phyloP scores from a whole-genome alignment of 2,113 vertebrate species.

The Anolis carolinensis region DNA sequence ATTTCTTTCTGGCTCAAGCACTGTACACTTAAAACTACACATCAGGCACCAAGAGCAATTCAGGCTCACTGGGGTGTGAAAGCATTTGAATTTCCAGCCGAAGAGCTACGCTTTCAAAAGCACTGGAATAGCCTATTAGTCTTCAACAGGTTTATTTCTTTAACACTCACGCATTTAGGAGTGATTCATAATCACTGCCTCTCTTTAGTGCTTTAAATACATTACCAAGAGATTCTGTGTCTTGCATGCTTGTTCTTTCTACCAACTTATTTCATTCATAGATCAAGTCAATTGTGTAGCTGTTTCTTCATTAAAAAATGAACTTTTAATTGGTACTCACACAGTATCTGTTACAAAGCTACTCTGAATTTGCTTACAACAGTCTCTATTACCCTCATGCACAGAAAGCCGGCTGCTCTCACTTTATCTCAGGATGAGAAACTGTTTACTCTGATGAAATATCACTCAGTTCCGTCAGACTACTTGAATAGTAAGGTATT shows the following conservation, averaged over 20 bases:
- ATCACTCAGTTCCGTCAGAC: conserved; percentile 33
- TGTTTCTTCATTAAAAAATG: conserved; percentile 16
- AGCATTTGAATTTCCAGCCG: conserved; percentile 30
- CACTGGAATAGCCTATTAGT: conserved; percentile 34
- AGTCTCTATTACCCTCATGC: neutral
- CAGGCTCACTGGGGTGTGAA: conserved; percentile 29
- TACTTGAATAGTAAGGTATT: conserved; percentile 30
- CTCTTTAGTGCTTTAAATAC: conserved; percentile 26
- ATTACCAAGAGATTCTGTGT: conserved; percentile 38
- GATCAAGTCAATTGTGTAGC: conserved; percentile 30
- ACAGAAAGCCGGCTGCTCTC: conserved; percentile 27
- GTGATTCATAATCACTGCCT: conserved; percentile 34
- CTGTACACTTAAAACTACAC: conserved; percentile 13
- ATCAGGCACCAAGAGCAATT: conserved; percentile 23
- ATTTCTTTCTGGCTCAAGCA: conserved; percentile 38
- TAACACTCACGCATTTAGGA: conserved; percentile 29
- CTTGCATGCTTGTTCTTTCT: conserved; percentile 27
- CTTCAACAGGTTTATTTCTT: conserved; percentile 52
- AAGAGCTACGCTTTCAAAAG: conserved; percentile 46
- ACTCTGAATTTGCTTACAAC: conserved; percentile 23
- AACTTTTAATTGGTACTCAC: conserved; percentile 30
- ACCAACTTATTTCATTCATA: conserved; percentile 24
- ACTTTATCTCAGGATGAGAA: conserved; percentile 19
- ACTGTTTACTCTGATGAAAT: conserved; percentile 37
- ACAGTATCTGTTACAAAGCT: conserved; percentile 22